phyloP scores from a whole-genome alignment of 1,140 invertebrate genomes.

The Drosophila kohkoa region DNA sequence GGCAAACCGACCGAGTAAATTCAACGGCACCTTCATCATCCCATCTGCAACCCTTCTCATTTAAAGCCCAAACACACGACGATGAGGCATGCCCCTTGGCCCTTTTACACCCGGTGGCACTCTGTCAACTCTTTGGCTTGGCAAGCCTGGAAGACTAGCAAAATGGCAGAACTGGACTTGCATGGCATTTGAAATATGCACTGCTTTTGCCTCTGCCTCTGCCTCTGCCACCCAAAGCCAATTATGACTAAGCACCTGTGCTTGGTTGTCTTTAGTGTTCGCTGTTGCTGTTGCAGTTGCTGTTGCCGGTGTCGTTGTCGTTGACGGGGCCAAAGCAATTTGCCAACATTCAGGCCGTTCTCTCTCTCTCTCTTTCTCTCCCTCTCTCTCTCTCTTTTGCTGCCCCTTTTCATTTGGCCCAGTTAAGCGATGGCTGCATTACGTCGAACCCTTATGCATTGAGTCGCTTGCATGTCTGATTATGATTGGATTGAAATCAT shows the following conservation, averaged over 20 bases:
- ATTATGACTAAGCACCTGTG: constrained; percentile 51
- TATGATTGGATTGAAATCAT: constrained; percentile 54
- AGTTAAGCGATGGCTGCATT: constrained; percentile 22
- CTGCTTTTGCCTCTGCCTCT: background rate
- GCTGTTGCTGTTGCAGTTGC: background rate
- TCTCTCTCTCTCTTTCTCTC: too few relatives aligned
- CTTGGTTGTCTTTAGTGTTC: constrained; percentile 7
- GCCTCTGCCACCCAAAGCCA: constrained; percentile 30
- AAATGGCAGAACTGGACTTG: constrained; percentile 14
- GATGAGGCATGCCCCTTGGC: background rate
- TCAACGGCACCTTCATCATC: background rate
- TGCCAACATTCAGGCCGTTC: constrained; percentile 22
- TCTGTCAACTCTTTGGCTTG: constrained; percentile 34
- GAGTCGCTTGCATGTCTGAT: constrained; percentile 52
- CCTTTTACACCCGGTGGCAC: background rate
- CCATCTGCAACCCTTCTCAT: background rate
- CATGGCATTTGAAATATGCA: constrained; percentile 39
- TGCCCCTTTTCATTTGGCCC: constrained; percentile 10
- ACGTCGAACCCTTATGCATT: background rate
- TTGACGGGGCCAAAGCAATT: constrained; percentile 34
- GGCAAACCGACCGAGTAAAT: constrained; percentile 12
- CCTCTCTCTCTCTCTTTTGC: too few relatives aligned
- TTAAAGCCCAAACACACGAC: background rate
- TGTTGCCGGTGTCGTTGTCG: background rate
- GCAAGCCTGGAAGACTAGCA: too few relatives aligned